Evolutionary conservation across 2,888 invertebrate genomes (phyloP).

Genomic region (Alloscopus bannaensis): DNA sequence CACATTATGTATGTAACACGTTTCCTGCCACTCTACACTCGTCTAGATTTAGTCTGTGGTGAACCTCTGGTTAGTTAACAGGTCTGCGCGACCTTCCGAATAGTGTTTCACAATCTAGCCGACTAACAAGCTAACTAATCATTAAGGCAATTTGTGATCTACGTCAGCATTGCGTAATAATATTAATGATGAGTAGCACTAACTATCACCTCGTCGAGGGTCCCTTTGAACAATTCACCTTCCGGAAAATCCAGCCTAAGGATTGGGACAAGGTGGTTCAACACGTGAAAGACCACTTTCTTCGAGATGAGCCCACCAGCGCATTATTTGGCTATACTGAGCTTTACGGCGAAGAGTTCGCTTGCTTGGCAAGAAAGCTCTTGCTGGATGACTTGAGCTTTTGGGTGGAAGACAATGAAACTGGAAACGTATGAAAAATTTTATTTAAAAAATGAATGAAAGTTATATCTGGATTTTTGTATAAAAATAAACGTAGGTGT

Average conservation of each 20-base stretch:
- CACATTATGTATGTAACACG: too few species aligned
- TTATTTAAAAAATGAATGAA: not conserved
- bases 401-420: constrained; percentile 58
- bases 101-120: too few species aligned
- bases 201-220: constrained; percentile 56
- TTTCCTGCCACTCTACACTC: too few species aligned
- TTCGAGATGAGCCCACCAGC: constrained; percentile 61
- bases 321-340: constrained; percentile 57
- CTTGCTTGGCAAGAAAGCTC: constrained; percentile 24
- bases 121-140: too few species aligned
- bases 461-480: not conserved
- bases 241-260: constrained; percentile 50
- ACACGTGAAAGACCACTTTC: constrained; percentile 58
- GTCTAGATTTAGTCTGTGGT: too few species aligned
- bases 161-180: too few species aligned
- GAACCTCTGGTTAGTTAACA: too few species aligned
- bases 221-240: constrained; percentile 40
- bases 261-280: constrained; percentile 56
- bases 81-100: too few species aligned
- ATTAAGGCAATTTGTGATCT: too few species aligned
- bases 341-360: constrained; percentile 61
- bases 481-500: not conserved
- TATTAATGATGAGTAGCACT: too few species aligned
- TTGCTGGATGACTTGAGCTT: constrained; percentile 57
- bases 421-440: constrained; percentile 53